Percentiles rank a stretch among this genome's conserved stretches.
Evolutionary conservation across 2,888 invertebrate species (phyloP).

Genomic region (Fabriciana adippe): DNA sequence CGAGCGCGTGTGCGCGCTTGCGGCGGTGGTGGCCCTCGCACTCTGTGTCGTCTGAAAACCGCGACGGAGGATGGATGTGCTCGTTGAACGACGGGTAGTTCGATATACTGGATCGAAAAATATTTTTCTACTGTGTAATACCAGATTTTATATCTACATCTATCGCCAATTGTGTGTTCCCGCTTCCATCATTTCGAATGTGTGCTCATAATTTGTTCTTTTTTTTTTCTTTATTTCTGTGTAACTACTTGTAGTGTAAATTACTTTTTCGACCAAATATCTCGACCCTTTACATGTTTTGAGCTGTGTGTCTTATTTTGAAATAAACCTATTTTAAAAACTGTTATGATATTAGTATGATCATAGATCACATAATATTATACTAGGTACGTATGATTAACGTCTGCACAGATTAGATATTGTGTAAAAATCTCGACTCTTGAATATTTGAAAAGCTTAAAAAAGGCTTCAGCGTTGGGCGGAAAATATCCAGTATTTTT

Average conservation of each 20-base stretch:
- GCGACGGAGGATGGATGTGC: conserved; percentile 92
- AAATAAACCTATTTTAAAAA: conserved; percentile 24
- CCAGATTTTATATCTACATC: conserved; percentile 35
- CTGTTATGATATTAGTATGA: too few species aligned
- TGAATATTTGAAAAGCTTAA: too few species aligned
- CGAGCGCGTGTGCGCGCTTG: conserved; percentile 57
- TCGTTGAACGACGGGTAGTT: conserved; percentile 91
- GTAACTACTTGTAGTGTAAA: conserved; percentile 21
- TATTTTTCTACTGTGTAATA: conserved; percentile 43
- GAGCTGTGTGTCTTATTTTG: conserved; percentile 9
- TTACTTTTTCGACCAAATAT: conserved; percentile 30
- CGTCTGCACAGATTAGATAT: too few species aligned
- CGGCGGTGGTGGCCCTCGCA: conserved; percentile 79
- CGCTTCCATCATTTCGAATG: conserved; percentile 21
- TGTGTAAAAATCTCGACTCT: too few species aligned
- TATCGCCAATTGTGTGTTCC: conserved; percentile 33
- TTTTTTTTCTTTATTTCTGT: background rate
- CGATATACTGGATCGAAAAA: conserved; percentile 84
- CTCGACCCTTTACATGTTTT: conserved; percentile 23
- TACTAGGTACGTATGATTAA: too few species aligned
- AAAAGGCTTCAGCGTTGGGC: too few species aligned
- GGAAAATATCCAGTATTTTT: too few species aligned
- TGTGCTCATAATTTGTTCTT: conserved; percentile 25
- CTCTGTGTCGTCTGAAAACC: conserved; percentile 90
- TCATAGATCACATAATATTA: too few species aligned